These are phyloP conservation scores for Lumbricus terrestris DNA, from an alignment of 2,888 invertebrate species.

Conservation along the genomic window DNA sequence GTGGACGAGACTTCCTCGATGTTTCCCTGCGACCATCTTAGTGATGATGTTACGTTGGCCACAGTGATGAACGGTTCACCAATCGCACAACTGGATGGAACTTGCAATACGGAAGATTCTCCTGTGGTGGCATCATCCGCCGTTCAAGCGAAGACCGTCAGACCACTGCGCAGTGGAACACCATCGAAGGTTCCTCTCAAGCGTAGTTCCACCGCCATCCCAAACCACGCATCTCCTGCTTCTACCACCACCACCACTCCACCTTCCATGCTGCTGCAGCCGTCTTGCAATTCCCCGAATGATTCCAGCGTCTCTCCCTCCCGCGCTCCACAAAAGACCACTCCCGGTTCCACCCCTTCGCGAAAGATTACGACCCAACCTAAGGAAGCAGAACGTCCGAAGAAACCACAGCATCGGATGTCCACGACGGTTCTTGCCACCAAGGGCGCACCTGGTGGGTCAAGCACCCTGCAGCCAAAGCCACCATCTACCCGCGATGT, in stretches of 20 bases:
- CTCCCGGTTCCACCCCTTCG: background rate
- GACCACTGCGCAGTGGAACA: background rate
- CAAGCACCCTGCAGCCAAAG: background rate
- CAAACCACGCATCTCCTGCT: background rate
- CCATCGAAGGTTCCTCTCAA: background rate
- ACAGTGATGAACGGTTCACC: background rate
- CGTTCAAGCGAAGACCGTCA: background rate
- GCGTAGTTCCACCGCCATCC: background rate
- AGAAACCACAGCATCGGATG: background rate
- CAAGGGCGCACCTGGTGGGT: background rate
- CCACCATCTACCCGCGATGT: background rate
- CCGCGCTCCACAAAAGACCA: background rate
- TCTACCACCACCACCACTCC: background rate
- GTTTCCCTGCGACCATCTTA: background rate
- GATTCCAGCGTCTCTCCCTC: background rate
- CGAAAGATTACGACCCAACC: background rate
- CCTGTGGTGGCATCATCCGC: background rate
- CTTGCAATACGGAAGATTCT: background rate
- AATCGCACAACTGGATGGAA: background rate
- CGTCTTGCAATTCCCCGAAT: background rate
- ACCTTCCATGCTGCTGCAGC: background rate
- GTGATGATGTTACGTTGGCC: background rate
- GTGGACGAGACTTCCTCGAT: background rate
- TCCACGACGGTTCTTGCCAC: background rate
- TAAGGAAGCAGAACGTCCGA: background rate